A percentile compares a stretch with the other conserved stretches of the same genome.
phyloP scores from a whole-genome alignment of 1,140 invertebrate species.

The Bombus haemorrhoidalis region DNA sequence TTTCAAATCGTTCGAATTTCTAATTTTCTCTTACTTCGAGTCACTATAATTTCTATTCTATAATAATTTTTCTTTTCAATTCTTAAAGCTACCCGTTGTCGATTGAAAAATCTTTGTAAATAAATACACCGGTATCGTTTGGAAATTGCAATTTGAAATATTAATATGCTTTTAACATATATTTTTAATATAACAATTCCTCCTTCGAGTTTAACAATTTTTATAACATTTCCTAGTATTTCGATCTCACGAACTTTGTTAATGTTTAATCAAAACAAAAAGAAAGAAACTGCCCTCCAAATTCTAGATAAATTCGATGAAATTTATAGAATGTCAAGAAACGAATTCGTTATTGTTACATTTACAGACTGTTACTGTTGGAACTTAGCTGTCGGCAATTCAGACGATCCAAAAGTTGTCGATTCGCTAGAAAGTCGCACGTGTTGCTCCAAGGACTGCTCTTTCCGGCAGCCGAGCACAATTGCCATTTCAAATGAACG shows the following conservation, averaged over 20 bases:
- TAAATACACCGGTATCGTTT: neutral
- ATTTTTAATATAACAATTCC: neutral
- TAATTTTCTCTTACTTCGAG: neutral
- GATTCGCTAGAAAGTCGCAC: conserved; percentile 2
- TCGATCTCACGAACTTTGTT: too few relatives aligned
- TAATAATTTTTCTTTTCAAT: neutral
- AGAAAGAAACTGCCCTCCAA: too few relatives aligned
- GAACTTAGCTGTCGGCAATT: neutral
- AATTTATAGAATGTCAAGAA: too few relatives aligned
- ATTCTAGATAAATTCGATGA: too few relatives aligned
- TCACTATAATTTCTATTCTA: neutral
- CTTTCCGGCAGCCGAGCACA: conserved; percentile 15
- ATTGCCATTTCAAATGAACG: conserved; percentile 30
- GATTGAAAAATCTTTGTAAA: neutral
- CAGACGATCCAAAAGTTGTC: neutral
- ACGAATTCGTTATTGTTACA: neutral
- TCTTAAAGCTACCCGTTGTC: neutral
- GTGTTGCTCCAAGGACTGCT: conserved; percentile 22
- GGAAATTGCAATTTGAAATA: neutral
- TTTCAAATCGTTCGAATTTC: too few relatives aligned
- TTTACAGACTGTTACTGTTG: neutral
- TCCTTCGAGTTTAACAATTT: too few relatives aligned
- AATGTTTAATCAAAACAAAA: too few relatives aligned
- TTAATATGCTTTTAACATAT: neutral
- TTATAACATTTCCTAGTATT: too few relatives aligned